Conservation (phyloP, 1,140 invertebrate genomes). For the Pachyrhynchus sulphureomaculatus region DNA sequence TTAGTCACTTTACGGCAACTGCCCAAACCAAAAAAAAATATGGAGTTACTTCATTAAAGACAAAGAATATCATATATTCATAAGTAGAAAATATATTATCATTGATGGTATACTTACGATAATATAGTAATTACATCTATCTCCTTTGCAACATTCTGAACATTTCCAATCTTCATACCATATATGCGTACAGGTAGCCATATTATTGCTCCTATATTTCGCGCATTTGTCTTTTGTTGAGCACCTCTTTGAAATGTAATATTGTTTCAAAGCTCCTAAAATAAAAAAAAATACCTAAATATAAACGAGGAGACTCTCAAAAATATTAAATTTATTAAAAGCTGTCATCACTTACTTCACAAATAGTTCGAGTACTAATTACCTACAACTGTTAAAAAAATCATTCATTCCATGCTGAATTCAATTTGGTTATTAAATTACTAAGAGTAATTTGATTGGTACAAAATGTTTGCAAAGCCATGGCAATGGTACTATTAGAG, state of each 20-base stretch:
- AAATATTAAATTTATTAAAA: not conserved
- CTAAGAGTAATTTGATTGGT: too few relatives aligned
- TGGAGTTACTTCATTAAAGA: too few relatives aligned
- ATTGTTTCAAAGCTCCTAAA: slow-evolving; percentile 78
- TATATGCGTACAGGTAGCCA: slow-evolving; percentile 85
- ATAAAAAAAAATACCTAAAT: not conserved
- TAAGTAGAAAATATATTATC: too few relatives aligned
- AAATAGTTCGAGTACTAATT: too few relatives aligned
- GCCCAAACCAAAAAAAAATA: too few relatives aligned
- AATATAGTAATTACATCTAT: slow-evolving; percentile 95
- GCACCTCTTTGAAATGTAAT: slow-evolving; percentile 92
- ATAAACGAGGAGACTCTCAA: not conserved
- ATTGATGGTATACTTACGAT: slow-evolving; percentile 91
- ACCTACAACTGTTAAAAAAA: too few relatives aligned
- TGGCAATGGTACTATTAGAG: too few relatives aligned
- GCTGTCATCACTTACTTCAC: not conserved
- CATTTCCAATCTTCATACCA: slow-evolving; percentile 99
- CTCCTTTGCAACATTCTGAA: slow-evolving; percentile 94
- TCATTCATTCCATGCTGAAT: too few relatives aligned
- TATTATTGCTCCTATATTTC: slow-evolving; percentile 63
- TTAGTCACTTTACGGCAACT: too few relatives aligned
- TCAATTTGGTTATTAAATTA: too few relatives aligned
- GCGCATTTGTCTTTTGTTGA: slow-evolving; percentile 79
- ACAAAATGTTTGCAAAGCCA: too few relatives aligned
- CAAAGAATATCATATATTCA: too few relatives aligned